Percentiles rank a stretch among this genome's conserved stretches.
These are phyloP conservation scores for Canis aureus DNA, from an alignment of 2,113 vertebrate genomes.

Conservation along the genomic window DNA sequence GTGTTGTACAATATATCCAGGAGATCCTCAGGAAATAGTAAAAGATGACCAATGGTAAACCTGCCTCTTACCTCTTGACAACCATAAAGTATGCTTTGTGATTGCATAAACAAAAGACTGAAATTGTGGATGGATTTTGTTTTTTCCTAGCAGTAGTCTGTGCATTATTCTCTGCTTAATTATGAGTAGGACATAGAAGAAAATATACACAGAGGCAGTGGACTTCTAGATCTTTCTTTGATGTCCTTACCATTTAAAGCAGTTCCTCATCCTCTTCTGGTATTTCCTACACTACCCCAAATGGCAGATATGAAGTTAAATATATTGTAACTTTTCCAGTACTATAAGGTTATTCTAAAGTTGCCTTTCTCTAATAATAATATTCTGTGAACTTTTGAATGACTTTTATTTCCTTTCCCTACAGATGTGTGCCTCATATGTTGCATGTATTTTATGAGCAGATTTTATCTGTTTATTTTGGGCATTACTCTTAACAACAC, in stretches of 20 bases:
- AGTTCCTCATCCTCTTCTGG: not conserved
- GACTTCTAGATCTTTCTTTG: not conserved
- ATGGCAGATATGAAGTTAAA: not conserved
- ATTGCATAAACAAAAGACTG: not conserved
- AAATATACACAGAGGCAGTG: not conserved
- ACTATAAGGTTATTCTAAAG: not conserved
- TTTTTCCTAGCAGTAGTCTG: not conserved
- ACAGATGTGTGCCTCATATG: not conserved
- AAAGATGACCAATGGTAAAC: not conserved
- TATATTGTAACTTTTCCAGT: not conserved
- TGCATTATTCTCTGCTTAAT: constrained; percentile 9
- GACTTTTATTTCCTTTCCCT: not conserved
- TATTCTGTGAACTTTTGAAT: not conserved
- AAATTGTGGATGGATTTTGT: not conserved
- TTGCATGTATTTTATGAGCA: not conserved
- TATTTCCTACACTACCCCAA: not conserved
- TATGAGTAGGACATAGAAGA: not conserved
- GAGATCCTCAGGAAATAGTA: not conserved
- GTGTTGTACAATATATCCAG: not conserved
- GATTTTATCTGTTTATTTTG: not conserved
- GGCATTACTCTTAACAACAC: not conserved
- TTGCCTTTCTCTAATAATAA: not conserved
- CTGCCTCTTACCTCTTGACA: not conserved
- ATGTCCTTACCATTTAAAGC: not conserved
- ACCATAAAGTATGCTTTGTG: not conserved